Conservation (phyloP, 2,113 vertebrate genomes). For the Platichthys flesus region DNA sequence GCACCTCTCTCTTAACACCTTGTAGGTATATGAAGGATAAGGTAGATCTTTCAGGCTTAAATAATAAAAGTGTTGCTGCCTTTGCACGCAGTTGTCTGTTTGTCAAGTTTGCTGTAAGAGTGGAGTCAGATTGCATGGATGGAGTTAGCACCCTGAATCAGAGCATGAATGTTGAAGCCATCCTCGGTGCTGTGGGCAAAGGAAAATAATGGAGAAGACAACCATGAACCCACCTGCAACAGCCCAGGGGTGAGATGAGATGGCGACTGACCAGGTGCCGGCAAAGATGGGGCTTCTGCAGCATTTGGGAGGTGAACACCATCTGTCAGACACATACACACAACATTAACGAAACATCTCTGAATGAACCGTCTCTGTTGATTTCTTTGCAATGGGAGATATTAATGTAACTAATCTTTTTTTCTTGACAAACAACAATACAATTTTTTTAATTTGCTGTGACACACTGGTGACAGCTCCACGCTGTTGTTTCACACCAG, state of each 20-base stretch:
- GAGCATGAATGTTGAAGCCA: constrained; percentile 10
- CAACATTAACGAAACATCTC: constrained; percentile 9
- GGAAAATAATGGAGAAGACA: constrained; percentile 50
- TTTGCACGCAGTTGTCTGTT: background rate
- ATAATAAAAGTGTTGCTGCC: constrained; percentile 11
- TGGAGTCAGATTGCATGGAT: constrained; percentile 19
- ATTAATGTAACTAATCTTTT: background rate
- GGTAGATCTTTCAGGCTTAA: constrained; percentile 1
- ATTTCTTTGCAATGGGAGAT: background rate
- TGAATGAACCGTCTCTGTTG: background rate
- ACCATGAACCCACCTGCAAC: constrained; percentile 52
- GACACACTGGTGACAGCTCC: background rate
- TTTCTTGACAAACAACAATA: constrained; percentile 2
- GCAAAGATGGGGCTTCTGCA: constrained; percentile 38
- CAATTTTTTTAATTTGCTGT: background rate
- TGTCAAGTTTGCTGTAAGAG: constrained; percentile 13
- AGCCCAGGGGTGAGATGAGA: constrained; percentile 31
- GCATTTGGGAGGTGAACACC: constrained; percentile 20
- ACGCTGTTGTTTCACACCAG: background rate
- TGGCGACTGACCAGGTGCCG: constrained; percentile 29
- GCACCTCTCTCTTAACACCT: background rate
- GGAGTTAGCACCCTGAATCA: constrained; percentile 15
- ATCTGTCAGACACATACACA: constrained; percentile 45
- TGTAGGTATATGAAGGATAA: background rate
- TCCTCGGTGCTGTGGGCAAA: constrained; percentile 37